phyloP scores from a whole-genome alignment of 35 echinoderm and acorn worm species.

The Stichopus chloronotus region DNA sequence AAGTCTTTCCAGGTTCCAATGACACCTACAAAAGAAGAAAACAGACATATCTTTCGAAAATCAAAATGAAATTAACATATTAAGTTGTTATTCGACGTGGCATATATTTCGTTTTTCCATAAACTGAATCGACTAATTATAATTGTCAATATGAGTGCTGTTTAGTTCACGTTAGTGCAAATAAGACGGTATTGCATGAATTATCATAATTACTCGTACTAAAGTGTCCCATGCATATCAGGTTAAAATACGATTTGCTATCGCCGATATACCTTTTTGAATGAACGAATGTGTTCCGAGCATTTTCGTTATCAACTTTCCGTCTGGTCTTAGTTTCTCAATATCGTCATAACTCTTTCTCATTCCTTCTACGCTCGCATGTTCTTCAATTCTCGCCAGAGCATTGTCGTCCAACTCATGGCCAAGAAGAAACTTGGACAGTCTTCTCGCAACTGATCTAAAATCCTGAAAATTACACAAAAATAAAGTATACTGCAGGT shows the following conservation, averaged over 20 bases:
- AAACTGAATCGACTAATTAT: no score
- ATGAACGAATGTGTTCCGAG: conserved; percentile 56
- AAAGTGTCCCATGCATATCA: no score
- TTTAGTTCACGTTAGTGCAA: no score
- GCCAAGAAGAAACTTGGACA: background rate
- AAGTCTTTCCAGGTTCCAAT: no score
- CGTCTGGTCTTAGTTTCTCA: conserved; percentile 2
- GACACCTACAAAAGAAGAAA: no score
- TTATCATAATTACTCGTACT: background rate
- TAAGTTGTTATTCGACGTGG: background rate
- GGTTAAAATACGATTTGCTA: no score
- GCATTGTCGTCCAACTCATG: conserved; percentile 29
- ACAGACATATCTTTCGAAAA: no score
- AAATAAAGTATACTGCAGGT: no score
- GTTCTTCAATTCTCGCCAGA: conserved; percentile 19
- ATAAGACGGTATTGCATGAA: background rate
- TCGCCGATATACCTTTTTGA: conserved; percentile 57
- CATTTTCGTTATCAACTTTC: conserved; percentile 35
- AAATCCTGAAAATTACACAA: background rate
- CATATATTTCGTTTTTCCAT: no score
- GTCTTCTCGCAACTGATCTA: background rate
- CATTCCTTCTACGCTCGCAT: conserved; percentile 57
- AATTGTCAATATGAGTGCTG: no score
- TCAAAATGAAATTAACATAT: background rate
- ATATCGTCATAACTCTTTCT: conserved; percentile 70